Percentiles rank a stretch among this genome's conserved stretches.
Evolutionary conservation across 1,140 invertebrate species (phyloP).

Genomic region (Eumeta japonica): DNA sequence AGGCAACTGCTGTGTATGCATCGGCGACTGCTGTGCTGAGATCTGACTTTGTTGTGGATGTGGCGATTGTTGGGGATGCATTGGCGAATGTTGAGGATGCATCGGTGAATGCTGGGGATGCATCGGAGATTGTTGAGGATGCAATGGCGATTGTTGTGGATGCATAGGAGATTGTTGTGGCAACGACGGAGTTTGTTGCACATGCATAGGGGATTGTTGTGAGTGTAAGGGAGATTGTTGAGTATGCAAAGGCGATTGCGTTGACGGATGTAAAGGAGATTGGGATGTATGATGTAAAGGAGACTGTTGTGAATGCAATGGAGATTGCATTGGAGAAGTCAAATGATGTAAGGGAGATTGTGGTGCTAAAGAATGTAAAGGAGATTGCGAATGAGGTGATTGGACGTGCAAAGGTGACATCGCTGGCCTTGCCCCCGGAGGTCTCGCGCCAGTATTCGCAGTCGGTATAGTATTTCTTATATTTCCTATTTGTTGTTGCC

Average conservation of each 20-base stretch:
- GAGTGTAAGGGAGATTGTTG: slow-evolving; percentile 51
- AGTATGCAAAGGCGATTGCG: slow-evolving; percentile 49
- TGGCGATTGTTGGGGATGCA: slow-evolving; percentile 19
- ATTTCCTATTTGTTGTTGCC: slow-evolving; percentile 43
- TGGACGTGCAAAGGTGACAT: slow-evolving; percentile 48
- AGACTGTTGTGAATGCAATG: slow-evolving; percentile 57
- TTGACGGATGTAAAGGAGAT: slow-evolving; percentile 53
- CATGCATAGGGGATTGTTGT: slow-evolving; percentile 48
- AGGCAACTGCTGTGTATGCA: slow-evolving; percentile 20
- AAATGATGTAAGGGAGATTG: slow-evolving; percentile 58
- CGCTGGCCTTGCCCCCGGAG: slow-evolving; percentile 27
- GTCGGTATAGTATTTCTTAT: slow-evolving; percentile 42
- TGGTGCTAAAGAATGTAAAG: slow-evolving; percentile 44
- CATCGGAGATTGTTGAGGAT: slow-evolving; percentile 44
- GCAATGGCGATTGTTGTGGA: slow-evolving; percentile 35
- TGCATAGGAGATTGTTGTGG: slow-evolving; percentile 15
- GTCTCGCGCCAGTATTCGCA: slow-evolving; percentile 38
- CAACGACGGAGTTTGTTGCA: slow-evolving; percentile 34
- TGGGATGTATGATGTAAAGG: slow-evolving; percentile 56
- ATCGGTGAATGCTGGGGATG: slow-evolving; percentile 33
- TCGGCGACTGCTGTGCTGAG: slow-evolving; percentile 20
- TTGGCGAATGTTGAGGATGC: slow-evolving; percentile 22
- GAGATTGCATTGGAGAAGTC: slow-evolving; percentile 58
- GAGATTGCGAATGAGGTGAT: slow-evolving; percentile 57
- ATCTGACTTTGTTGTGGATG: slow-evolving; percentile 35